Conservation (phyloP, 2,797 vertebrate genomes). For the Lycodopsis pacificus region DNA sequence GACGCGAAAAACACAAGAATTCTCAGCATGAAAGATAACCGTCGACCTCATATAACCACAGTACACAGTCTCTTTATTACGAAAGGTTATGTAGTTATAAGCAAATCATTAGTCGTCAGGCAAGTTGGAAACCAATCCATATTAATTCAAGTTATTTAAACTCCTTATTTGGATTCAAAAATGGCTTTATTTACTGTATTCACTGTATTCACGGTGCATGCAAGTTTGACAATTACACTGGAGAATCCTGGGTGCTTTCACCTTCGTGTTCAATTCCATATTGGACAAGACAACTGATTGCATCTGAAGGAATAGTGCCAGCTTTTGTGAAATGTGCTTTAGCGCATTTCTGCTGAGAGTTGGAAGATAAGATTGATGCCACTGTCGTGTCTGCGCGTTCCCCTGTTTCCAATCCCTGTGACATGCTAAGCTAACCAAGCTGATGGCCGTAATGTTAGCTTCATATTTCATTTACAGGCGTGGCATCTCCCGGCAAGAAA, state of each 20-base stretch:
- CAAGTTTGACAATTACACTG: neutral
- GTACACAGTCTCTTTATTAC: neutral
- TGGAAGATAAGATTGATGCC: neutral
- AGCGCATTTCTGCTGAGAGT: neutral
- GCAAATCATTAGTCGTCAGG: neutral
- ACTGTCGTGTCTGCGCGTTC: neutral
- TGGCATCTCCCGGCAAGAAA: neutral
- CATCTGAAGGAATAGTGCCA: neutral
- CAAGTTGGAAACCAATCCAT: neutral
- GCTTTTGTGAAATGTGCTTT: neutral
- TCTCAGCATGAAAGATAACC: neutral
- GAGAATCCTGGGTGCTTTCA: neutral
- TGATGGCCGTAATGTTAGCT: neutral
- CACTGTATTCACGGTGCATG: neutral
- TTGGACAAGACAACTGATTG: neutral
- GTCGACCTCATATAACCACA: constrained; percentile 3
- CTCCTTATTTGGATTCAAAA: neutral
- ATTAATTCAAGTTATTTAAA: neutral
- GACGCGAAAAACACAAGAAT: neutral
- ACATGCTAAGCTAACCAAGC: neutral
- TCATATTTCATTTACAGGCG: neutral
- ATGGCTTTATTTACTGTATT: neutral
- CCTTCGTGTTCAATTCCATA: neutral
- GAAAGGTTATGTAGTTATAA: neutral
- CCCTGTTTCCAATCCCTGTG: neutral